Conservation (phyloP, 1,140 invertebrate genomes). For the Mylabris phalerata region DNA sequence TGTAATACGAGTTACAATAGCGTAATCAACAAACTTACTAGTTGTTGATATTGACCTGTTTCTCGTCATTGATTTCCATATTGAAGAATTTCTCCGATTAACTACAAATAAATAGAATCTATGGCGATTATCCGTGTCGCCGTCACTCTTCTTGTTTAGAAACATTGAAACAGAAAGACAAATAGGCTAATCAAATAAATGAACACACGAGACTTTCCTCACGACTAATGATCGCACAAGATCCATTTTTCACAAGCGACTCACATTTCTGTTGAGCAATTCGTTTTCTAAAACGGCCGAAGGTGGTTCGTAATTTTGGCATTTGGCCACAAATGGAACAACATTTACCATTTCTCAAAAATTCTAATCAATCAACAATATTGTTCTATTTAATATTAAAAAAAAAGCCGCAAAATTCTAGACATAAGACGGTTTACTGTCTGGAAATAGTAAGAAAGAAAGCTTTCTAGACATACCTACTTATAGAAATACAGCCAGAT, state of each 20-base stretch:
- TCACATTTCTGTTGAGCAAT: constrained; percentile 3
- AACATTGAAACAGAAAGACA: background rate
- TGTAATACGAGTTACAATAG: no score
- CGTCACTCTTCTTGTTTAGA: no score
- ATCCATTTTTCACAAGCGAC: constrained; percentile 8
- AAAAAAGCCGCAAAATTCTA: no score
- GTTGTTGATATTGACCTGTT: no score
- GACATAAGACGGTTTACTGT: no score
- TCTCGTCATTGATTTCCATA: no score
- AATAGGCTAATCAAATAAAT: constrained; percentile 14
- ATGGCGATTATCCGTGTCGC: no score
- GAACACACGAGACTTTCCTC: constrained; percentile 4
- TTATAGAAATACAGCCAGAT: constrained; percentile 1
- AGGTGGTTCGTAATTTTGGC: constrained; percentile 3
- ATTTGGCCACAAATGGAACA: background rate
- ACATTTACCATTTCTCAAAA: background rate
- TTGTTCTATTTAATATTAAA: no score
- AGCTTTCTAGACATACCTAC: background rate
- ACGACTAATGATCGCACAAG: constrained; percentile 10
- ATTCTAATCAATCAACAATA: background rate
- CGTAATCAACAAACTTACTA: no score
- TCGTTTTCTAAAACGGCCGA: constrained; percentile 5
- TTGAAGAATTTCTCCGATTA: no score
- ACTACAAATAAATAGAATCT: no score
- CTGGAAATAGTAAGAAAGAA: background rate